Percentiles rank a stretch among this genome's conserved stretches.
Conservation (phyloP, 2,797 vertebrate genomes). For the Tapera naevia region DNA sequence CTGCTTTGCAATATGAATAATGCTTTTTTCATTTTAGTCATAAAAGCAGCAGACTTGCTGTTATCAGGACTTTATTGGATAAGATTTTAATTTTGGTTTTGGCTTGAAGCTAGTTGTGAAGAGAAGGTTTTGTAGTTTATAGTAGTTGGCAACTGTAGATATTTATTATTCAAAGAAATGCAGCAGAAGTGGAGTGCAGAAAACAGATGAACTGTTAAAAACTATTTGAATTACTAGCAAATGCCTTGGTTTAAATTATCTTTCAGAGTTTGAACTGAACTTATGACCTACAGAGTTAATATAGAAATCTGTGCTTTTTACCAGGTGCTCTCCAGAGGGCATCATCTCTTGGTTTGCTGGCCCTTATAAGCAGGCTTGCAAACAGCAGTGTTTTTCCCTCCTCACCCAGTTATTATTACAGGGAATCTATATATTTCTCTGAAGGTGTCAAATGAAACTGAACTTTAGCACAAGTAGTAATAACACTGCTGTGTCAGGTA, state of each 20-base stretch:
- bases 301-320: neutral
- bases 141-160: neutral
- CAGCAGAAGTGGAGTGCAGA: neutral
- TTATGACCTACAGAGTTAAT: neutral
- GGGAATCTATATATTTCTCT: neutral
- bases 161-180: neutral
- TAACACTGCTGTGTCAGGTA: neutral
- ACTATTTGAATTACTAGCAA: neutral
- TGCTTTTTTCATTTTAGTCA: neutral
- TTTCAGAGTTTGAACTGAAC: neutral
- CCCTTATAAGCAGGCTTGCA: neutral
- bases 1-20: neutral
- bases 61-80: neutral
- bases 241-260: neutral
- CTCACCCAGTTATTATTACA: neutral
- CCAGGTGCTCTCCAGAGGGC: neutral
- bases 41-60: neutral
- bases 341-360: neutral
- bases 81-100: conserved; percentile 18
- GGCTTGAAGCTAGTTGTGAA: neutral
- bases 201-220: neutral
- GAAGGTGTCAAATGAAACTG: neutral
- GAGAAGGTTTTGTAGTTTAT: neutral
- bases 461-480: neutral
- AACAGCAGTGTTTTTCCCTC: neutral